phyloP scores from a whole-genome alignment of 2,888 invertebrate genomes.

The Ectobius pallidus region DNA sequence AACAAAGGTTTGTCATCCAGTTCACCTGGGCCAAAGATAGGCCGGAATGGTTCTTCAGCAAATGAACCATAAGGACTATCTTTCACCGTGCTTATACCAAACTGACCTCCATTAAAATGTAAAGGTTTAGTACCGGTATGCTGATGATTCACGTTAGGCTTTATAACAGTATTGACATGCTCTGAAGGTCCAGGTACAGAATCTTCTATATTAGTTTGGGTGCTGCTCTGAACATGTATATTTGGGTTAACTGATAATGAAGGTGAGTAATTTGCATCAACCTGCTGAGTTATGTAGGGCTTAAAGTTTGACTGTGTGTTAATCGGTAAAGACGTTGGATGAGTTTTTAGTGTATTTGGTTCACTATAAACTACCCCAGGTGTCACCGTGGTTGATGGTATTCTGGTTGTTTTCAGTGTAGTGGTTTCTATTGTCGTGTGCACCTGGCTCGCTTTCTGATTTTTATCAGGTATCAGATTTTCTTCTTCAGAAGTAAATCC shows the following conservation, averaged over 20 bases:
- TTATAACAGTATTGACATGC: not conserved
- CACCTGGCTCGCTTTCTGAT: too few relatives aligned
- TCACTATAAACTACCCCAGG: constrained; percentile 3
- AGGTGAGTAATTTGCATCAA: not conserved
- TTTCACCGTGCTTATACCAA: constrained; percentile 1
- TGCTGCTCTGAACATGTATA: not conserved
- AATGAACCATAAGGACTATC: constrained; percentile 42
- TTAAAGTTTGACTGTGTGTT: constrained; percentile 32
- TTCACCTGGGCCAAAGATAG: constrained; percentile 46
- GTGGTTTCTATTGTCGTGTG: not conserved
- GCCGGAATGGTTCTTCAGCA: constrained; percentile 47
- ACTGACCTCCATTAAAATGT: not conserved
- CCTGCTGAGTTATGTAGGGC: not conserved
- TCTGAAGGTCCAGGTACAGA: not conserved
- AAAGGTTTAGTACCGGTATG: too few relatives aligned
- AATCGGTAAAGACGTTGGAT: constrained; percentile 36
- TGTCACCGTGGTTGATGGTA: not conserved
- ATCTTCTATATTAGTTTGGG: not conserved
- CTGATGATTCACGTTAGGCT: not conserved
- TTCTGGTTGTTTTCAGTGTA: constrained; percentile 30
- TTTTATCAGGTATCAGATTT: too few relatives aligned
- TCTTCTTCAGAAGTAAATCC: too few relatives aligned
- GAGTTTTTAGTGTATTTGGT: constrained; percentile 36
- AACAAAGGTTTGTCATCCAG: not conserved
- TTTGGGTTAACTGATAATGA: not conserved